Percentiles rank a stretch among this genome's conserved stretches.
Evolutionary conservation across 2,888 invertebrate genomes (phyloP).

Genomic region (Yponomeuta malinellus): DNA sequence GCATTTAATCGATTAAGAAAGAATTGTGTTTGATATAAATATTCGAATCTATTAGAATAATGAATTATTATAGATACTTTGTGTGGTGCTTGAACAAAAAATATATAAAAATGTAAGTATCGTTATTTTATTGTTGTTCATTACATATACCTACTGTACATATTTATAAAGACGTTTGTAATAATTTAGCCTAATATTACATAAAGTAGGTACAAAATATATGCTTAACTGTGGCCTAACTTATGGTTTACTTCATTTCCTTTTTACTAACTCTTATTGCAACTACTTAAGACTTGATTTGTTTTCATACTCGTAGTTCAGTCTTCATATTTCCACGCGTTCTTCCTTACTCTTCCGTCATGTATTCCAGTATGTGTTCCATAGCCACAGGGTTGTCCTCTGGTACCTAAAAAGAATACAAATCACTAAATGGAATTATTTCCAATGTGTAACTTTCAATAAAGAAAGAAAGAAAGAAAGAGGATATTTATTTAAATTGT

Average conservation of each 20-base stretch:
- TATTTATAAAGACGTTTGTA: neutral
- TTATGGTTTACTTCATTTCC: neutral
- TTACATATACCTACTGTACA: neutral
- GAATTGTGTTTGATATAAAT: neutral
- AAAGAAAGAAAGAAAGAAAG: too few species aligned
- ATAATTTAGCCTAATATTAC: neutral
- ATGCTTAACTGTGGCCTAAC: neutral
- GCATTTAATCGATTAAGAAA: neutral
- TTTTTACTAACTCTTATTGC: neutral
- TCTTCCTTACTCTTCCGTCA: conserved; percentile 27
- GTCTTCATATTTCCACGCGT: neutral
- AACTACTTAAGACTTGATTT: neutral
- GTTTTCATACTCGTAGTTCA: neutral
- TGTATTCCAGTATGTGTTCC: conserved; percentile 52
- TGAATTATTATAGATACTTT: neutral
- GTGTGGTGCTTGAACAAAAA: conserved; percentile 1
- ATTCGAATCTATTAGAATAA: neutral
- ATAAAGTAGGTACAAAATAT: conserved; percentile 1
- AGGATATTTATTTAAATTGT: too few species aligned
- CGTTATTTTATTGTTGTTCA: neutral
- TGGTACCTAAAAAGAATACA: conserved; percentile 45
- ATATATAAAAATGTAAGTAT: neutral
- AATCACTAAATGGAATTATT: neutral
- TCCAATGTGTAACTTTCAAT: too few species aligned
- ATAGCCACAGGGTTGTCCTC: conserved; percentile 67